phyloP scores from a whole-genome alignment of 2,113 vertebrate genomes.

The Cervus canadensis region DNA sequence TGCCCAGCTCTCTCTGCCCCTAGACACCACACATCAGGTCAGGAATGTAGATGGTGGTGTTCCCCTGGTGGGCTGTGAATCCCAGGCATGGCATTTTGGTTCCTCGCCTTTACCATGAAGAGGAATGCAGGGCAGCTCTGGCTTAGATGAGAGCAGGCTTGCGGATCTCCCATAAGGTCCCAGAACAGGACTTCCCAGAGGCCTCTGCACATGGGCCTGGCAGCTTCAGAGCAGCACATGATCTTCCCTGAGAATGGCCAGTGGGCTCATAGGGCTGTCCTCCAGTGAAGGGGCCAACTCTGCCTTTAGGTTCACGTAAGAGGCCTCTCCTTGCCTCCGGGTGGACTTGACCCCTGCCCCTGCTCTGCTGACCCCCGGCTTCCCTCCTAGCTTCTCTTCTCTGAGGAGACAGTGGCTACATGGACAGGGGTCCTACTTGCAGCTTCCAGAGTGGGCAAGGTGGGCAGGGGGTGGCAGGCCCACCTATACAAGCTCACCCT shows the following conservation, averaged over 20 bases:
- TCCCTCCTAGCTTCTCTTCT: neutral
- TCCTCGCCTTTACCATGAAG: rapidly evolving
- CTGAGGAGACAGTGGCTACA: neutral
- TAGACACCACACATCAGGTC: rapidly evolving
- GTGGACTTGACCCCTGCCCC: rapidly evolving
- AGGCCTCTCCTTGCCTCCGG: neutral
- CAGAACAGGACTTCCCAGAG: neutral
- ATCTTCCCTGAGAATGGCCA: neutral
- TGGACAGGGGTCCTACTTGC: neutral
- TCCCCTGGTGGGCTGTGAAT: neutral
- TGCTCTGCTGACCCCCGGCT: neutral
- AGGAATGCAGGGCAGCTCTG: neutral
- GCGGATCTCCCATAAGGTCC: neutral
- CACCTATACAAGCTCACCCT: neutral
- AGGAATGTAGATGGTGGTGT: rapidly evolving
- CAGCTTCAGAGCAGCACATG: neutral
- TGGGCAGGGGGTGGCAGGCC: rapidly evolving
- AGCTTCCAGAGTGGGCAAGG: neutral
- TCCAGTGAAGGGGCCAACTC: neutral
- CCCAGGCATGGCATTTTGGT: neutral
- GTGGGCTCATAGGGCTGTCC: neutral
- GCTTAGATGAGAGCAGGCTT: neutral
- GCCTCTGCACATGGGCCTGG: rapidly evolving
- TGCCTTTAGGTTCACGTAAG: neutral
- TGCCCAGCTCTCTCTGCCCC: neutral